phyloP scores from a whole-genome alignment of 2,888 invertebrate genomes.

The Mellilla xanthometata region DNA sequence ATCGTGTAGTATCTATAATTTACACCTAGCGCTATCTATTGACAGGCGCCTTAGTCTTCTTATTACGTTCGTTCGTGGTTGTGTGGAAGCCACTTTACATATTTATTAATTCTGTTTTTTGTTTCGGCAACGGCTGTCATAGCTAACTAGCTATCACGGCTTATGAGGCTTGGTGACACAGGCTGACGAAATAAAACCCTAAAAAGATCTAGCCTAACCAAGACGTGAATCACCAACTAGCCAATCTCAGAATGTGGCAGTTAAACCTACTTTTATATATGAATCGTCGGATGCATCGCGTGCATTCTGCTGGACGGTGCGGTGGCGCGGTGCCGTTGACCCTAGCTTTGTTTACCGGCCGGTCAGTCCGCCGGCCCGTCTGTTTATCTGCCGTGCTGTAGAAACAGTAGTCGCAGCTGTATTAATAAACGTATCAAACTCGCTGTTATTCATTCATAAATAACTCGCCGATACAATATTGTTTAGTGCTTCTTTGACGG shows the following conservation, averaged over 20 bases:
- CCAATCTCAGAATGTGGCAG: conserved; percentile 2
- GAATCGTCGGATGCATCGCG: conserved; percentile 28
- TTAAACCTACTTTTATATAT: conserved; percentile 19
- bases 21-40: too few relatives aligned
- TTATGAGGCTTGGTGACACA: too few relatives aligned
- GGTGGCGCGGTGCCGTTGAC: conserved; percentile 56
- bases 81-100: too few relatives aligned
- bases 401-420: conserved; percentile 47
- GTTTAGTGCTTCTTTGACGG: conserved; percentile 21
- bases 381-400: conserved; percentile 42
- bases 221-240: conserved; percentile 10
- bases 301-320: conserved; percentile 32
- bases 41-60: too few relatives aligned
- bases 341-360: conserved; percentile 64
- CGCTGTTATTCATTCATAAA: conserved; percentile 33
- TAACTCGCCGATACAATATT: conserved; percentile 30
- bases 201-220: conserved; percentile 2
- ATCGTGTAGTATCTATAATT: too few relatives aligned
- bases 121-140: too few relatives aligned
- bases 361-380: conserved; percentile 41
- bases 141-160: too few relatives aligned
- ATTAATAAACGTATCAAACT: conserved; percentile 41
- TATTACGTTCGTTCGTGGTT: too few relatives aligned
- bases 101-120: too few relatives aligned
- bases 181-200: too few relatives aligned